Evolutionary conservation across 1,140 invertebrate species (phyloP).

Genomic region (Prorops nasuta): DNA sequence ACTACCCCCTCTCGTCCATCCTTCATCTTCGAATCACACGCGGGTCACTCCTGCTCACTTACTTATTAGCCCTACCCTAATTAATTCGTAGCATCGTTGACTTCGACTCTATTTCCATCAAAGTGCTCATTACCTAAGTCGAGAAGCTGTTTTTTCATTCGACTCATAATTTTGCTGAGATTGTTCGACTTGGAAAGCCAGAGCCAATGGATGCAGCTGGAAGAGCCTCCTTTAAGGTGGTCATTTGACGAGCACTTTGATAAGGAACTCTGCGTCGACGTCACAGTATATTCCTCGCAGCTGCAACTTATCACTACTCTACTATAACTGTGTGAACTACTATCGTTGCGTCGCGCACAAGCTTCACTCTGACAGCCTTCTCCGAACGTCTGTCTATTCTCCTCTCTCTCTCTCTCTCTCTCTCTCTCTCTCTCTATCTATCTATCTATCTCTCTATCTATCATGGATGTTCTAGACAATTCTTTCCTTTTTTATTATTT

Average conservation of each 20-base stretch:
- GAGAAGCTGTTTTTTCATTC: not conserved
- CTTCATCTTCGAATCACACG: constrained; percentile 47
- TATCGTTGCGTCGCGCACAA: constrained; percentile 54
- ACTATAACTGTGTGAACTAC: constrained; percentile 58
- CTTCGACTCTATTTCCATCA: constrained; percentile 24
- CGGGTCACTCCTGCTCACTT: too few species aligned
- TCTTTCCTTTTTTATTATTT: constrained; percentile 58
- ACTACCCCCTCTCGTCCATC: too few species aligned
- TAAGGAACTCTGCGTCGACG: constrained; percentile 43
- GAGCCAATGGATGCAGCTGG: too few species aligned
- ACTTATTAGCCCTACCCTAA: constrained; percentile 23
- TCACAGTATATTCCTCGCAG: constrained; percentile 53
- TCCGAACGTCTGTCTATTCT: not conserved
- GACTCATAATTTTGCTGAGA: not conserved
- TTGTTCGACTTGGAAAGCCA: too few species aligned
- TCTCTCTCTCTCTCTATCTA: too few species aligned
- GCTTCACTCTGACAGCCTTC: constrained; percentile 32
- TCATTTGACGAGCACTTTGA: too few species aligned
- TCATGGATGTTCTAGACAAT: too few species aligned
- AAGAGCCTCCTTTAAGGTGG: too few species aligned
- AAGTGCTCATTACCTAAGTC: constrained; percentile 24
- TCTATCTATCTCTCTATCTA: constrained; percentile 1
- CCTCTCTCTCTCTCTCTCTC: constrained; percentile 15
- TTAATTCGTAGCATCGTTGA: constrained; percentile 43
- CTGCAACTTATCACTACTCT: constrained; percentile 58